phyloP scores from a whole-genome alignment of 2,797 vertebrate species.

The Ctenosaura bakeri region DNA sequence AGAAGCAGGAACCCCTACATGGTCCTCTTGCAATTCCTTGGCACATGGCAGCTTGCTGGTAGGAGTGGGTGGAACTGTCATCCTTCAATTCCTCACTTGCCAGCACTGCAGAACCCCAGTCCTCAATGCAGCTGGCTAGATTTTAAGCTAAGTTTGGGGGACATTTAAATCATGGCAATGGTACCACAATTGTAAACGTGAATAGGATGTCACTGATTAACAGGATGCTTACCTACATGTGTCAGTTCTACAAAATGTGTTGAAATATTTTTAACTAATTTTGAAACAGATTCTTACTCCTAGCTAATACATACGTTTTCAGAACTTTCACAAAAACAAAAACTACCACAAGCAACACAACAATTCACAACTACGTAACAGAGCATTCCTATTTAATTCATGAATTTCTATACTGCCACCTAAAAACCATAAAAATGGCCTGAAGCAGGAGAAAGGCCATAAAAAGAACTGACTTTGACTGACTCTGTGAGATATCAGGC shows the following conservation, averaged over 20 bases:
- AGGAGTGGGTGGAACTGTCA: too few species aligned
- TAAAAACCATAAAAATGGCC: background rate
- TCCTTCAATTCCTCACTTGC: too few species aligned
- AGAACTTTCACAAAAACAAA: background rate
- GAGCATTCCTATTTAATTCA: background rate
- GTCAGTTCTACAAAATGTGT: slow-evolving; percentile 26
- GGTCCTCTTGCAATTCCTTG: too few species aligned
- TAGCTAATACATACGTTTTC: background rate
- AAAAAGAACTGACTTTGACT: background rate
- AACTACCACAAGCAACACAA: background rate
- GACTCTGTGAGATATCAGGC: background rate
- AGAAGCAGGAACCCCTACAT: too few species aligned
- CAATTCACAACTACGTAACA: background rate
- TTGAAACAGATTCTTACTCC: background rate
- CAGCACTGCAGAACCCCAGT: too few species aligned
- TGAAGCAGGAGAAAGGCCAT: background rate
- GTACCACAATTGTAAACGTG: too few species aligned
- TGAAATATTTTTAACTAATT: background rate
- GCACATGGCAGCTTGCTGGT: too few species aligned
- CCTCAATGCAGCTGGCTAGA: too few species aligned
- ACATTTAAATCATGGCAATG: too few species aligned
- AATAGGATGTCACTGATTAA: too few species aligned
- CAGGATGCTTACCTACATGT: background rate
- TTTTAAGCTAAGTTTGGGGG: too few species aligned
- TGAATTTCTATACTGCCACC: background rate